Evolutionary conservation across 2,113 vertebrate genomes (phyloP).

Genomic region (Uria lomvia): DNA sequence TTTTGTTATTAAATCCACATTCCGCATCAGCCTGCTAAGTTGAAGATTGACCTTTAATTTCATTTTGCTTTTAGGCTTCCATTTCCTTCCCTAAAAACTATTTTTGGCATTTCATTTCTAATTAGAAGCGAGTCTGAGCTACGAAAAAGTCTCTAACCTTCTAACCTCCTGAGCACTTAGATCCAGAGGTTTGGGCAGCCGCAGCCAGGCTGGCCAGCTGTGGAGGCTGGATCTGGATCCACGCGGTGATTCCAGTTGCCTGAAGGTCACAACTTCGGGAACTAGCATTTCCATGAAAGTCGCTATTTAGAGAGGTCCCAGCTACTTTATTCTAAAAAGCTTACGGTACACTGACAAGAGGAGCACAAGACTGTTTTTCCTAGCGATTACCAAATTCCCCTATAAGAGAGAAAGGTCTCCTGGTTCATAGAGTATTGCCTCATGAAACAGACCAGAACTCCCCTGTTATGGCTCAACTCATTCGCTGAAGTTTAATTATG

Average conservation of each 20-base stretch:
- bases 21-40: neutral
- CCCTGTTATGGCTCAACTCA: neutral
- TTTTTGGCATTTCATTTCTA: constrained; percentile 41
- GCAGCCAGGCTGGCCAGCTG: neutral
- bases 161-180: neutral
- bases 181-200: neutral
- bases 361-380: neutral
- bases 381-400: neutral
- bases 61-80: constrained; percentile 56
- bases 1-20: constrained; percentile 20
- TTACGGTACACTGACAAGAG: neutral
- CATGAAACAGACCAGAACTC: constrained; percentile 8
- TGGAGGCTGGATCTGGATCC: neutral
- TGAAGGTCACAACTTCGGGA: neutral
- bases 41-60: constrained; percentile 52
- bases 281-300: neutral
- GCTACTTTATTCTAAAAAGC: constrained; percentile 11
- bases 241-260: neutral
- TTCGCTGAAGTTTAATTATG: constrained; percentile 4
- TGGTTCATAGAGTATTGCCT: neutral
- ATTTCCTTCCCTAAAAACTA: constrained; percentile 40
- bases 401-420: neutral
- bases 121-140: neutral
- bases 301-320: neutral
- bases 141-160: constrained; percentile 2